Evolutionary conservation across 92 coral and sea anemone species (phyloP).

Genomic region (Umimayanthus kanabou): DNA sequence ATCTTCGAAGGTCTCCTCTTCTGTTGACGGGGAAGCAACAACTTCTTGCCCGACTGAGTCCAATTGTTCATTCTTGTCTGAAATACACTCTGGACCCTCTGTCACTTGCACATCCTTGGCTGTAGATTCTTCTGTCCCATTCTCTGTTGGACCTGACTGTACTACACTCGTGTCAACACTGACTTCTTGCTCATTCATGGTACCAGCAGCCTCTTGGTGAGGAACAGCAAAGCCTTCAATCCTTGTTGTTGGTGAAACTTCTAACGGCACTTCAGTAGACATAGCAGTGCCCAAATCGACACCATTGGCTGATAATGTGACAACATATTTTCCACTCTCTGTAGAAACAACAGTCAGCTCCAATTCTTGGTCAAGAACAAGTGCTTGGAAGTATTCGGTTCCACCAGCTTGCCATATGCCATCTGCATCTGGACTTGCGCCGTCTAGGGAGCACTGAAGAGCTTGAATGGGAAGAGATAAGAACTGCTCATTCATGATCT

Average conservation of each 20-base stretch:
- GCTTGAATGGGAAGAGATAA: slow-evolving; percentile 48
- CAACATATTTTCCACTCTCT: slow-evolving; percentile 14
- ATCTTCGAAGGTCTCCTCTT: slow-evolving; percentile 26
- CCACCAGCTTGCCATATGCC: slow-evolving; percentile 74
- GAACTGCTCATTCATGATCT: slow-evolving; percentile 36
- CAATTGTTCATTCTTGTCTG: not conserved
- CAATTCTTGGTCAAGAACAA: slow-evolving; percentile 44
- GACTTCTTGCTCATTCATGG: not conserved
- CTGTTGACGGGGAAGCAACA: not conserved
- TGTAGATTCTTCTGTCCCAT: not conserved
- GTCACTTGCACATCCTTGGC: not conserved
- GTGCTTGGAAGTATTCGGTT: slow-evolving; percentile 36
- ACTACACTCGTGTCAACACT: not conserved
- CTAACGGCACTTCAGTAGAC: slow-evolving; percentile 2
- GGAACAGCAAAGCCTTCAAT: not conserved
- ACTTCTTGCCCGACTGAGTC: not conserved
- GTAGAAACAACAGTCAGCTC: slow-evolving; percentile 20
- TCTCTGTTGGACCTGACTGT: not conserved
- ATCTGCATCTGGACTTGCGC: slow-evolving; percentile 52
- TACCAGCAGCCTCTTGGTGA: not conserved
- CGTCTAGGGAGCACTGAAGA: slow-evolving; percentile 42
- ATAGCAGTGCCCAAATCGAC: slow-evolving; percentile 24
- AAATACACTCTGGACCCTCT: not conserved
- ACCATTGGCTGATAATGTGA: slow-evolving; percentile 33
- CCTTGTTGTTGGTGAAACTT: not conserved